These are phyloP conservation scores for Scaptomyza flava DNA, from an alignment of 2,888 invertebrate genomes.

Conservation along the genomic window DNA sequence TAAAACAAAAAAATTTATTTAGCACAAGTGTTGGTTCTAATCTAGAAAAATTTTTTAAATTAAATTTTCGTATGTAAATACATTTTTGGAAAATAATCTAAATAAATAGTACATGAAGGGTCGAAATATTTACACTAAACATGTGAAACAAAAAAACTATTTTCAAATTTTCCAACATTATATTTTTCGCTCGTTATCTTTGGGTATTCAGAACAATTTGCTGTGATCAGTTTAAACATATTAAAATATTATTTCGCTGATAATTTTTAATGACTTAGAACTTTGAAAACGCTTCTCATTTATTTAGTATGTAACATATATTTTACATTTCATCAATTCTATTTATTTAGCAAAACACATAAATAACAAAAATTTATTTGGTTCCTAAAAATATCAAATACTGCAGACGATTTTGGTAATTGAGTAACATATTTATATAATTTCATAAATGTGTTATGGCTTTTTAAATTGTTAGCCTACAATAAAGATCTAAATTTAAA, in stretches of 20 bases:
- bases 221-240: constrained; percentile 73
- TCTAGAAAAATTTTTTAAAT: constrained; percentile 55
- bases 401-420: constrained; percentile 20
- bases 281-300: constrained; percentile 47
- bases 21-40: constrained; percentile 37
- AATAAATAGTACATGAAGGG: constrained; percentile 11
- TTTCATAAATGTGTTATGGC: constrained; percentile 32
- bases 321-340: constrained; percentile 26
- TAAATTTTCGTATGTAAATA: constrained; percentile 59
- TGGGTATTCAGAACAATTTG: constrained; percentile 72
- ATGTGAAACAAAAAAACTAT: constrained; percentile 14
- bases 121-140: constrained; percentile 31
- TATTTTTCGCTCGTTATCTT: constrained; percentile 39
- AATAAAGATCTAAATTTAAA: constrained; percentile 20
- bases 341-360: constrained; percentile 51
- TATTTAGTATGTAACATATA: constrained; percentile 60
- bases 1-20: constrained; percentile 13
- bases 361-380: constrained; percentile 1
- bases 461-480: constrained; percentile 43
- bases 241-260: constrained; percentile 39
- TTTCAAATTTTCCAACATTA: constrained; percentile 10
- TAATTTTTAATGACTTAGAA: constrained; percentile 36
- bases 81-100: constrained; percentile 35
- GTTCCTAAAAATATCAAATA: constrained; percentile 12
- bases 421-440: constrained; percentile 16